Percentiles rank a stretch among this genome's conserved stretches.
phyloP scores from a whole-genome alignment of 2,888 invertebrate genomes.

The Temnothorax unifasciatus region DNA sequence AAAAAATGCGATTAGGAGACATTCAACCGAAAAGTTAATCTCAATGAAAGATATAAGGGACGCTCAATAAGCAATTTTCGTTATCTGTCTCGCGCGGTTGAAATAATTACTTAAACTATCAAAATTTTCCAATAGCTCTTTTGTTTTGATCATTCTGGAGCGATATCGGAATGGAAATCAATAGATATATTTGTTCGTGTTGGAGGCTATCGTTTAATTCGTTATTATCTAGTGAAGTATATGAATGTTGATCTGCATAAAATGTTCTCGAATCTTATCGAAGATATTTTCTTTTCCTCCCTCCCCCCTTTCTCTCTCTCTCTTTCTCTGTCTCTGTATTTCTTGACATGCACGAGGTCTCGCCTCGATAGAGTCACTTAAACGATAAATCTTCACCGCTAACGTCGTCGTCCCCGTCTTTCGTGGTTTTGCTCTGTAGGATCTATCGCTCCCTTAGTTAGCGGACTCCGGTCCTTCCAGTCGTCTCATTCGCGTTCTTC shows the following conservation, averaged over 20 bases:
- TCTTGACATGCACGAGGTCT: slow-evolving; percentile 49
- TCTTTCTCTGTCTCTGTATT: neutral
- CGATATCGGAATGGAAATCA: neutral
- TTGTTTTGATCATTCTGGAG: slow-evolving; percentile 3
- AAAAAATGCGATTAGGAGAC: neutral
- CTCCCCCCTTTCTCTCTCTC: neutral
- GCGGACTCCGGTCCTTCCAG: slow-evolving; percentile 65
- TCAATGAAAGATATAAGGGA: slow-evolving; percentile 7
- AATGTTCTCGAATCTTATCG: slow-evolving; percentile 54
- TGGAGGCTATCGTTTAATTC: neutral
- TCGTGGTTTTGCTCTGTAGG: slow-evolving; percentile 80
- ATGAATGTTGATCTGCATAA: slow-evolving; percentile 34
- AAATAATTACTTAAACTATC: slow-evolving; percentile 15
- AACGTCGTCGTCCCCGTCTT: slow-evolving; percentile 79
- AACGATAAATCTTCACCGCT: slow-evolving; percentile 79
- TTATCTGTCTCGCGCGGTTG: neutral
- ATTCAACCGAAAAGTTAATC: neutral
- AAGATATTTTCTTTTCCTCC: slow-evolving; percentile 31
- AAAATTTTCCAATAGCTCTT: slow-evolving; percentile 4
- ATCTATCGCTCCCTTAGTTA: slow-evolving; percentile 80
- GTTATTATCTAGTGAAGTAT: slow-evolving; percentile 21
- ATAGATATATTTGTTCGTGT: slow-evolving; percentile 7
- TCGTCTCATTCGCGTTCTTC: slow-evolving; percentile 59
- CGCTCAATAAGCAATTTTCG: slow-evolving; percentile 1
- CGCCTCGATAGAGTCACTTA: slow-evolving; percentile 64